Percentiles rank a stretch among this genome's conserved stretches.
Conservation (phyloP, 2,797 vertebrate species). For the Simalia tracyae region DNA sequence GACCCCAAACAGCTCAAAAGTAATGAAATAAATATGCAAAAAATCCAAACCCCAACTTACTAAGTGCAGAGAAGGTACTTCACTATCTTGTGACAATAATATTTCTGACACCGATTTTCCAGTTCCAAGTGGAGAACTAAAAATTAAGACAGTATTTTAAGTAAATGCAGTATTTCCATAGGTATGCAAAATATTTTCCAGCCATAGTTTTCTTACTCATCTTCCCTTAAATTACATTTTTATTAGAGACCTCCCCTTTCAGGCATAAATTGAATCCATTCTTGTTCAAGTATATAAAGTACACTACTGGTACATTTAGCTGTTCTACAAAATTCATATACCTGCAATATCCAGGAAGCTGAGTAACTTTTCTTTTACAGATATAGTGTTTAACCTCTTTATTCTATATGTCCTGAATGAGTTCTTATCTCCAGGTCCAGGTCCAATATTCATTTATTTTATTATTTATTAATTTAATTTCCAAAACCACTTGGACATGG, state of each 20-base stretch:
- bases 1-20: neutral
- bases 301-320: neutral
- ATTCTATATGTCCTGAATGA: too few species aligned
- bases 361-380: too few species aligned
- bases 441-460: too few species aligned
- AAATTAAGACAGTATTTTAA: conserved; percentile 9
- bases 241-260: neutral
- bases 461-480: too few species aligned
- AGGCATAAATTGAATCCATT: neutral
- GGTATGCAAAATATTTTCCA: neutral
- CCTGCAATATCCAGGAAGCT: too few species aligned
- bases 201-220: neutral
- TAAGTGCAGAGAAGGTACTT: conserved; percentile 30
- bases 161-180: neutral
- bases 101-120: conserved; percentile 35
- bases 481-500: too few species aligned
- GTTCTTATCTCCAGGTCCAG: too few species aligned
- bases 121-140: conserved; percentile 46
- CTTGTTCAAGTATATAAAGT: neutral
- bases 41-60: conserved; percentile 22
- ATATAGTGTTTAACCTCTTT: too few species aligned
- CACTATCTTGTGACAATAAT: conserved; percentile 18
- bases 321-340: too few species aligned
- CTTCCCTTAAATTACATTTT: neutral
- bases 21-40: neutral